These are phyloP conservation scores for Chaetodon trifasciatus DNA, from an alignment of 2,797 vertebrate species.

Conservation along the genomic window DNA sequence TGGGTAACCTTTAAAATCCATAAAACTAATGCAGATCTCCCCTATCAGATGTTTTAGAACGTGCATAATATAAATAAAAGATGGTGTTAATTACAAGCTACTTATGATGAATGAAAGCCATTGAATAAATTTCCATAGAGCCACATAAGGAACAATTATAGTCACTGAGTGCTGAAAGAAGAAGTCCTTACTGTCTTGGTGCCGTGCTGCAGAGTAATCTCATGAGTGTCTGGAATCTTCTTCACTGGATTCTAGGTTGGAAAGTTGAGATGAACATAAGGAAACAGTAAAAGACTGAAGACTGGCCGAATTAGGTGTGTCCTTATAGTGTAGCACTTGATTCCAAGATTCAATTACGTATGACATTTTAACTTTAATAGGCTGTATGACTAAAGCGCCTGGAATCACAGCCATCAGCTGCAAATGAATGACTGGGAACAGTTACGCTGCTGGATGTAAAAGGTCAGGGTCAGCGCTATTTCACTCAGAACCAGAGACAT, in stretches of 20 bases:
- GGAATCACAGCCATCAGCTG: conserved; percentile 16
- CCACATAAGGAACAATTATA: conserved; percentile 3
- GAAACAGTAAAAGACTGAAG: conserved; percentile 10
- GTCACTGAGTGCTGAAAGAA: conserved; percentile 7
- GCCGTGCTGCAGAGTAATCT: conserved; percentile 95
- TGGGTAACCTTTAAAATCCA: neutral
- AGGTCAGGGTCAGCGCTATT: conserved; percentile 15
- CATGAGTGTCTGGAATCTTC: conserved; percentile 97
- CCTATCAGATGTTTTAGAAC: conserved; percentile 19
- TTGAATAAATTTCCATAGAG: neutral
- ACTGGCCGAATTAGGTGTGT: conserved; percentile 8
- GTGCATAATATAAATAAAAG: conserved; percentile 2
- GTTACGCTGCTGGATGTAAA: neutral
- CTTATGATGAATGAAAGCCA: neutral
- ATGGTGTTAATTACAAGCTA: conserved; percentile 18
- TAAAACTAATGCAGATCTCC: conserved; percentile 11
- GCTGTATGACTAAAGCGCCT: conserved; percentile 21
- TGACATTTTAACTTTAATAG: conserved; percentile 29
- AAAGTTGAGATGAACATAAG: conserved; percentile 23
- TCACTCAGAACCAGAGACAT: conserved; percentile 16
- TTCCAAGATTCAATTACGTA: conserved; percentile 9
- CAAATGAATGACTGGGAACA: conserved; percentile 1
- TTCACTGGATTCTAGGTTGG: conserved; percentile 90
- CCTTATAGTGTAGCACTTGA: neutral
- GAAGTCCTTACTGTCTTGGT: conserved; percentile 91